Evolutionary conservation across 2,797 vertebrate genomes (phyloP), one percentile per base, ranked within the genome.

Genomic region (Philypnodon macrostomus): DNA sequence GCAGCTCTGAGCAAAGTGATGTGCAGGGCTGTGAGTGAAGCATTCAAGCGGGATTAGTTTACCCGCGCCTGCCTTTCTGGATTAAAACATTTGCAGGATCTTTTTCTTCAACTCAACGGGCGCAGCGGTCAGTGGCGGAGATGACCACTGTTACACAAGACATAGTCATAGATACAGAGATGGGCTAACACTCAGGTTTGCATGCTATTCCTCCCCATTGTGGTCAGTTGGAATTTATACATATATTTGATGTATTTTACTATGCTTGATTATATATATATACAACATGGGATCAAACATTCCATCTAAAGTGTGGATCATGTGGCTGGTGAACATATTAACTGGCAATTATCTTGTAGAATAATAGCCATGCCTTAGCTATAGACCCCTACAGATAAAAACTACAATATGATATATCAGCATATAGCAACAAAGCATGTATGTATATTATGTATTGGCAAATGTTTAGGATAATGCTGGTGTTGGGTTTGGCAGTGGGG

Each of bases 51-150:
- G 80, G 83, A 85, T 85, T 88, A 85, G 62, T 65, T 63, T 40
- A 56, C 73, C 66, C 60, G 65, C 1, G 66, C 67, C 72, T 53
- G 77, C 58, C 59, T 70, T 47, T 70, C 47, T 68, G 80, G 84
- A 86, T 85, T 86, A 87, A 80, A 88, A 73, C 75, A 73, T 83
- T 75, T 85, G 79, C 12, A 64, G 71, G 45, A 57, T 51, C 49
- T 73, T 81, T 81, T 69, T 30, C 3, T 2, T 69, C 40, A 56
- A 59, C 51, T 46, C 33, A 50, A 42, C 36, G 50, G 54, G 55
- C 49, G 54, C 59, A 62, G 40, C 69, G 59, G 24, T 58, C 32
- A 40, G 33, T 17, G 48, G 65, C 62, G 1, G 59, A 51, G 61
- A 63, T 31, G 33, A 67, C 31, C 33, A 30, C 18, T 29, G 51